phyloP scores from a whole-genome alignment of 1,140 invertebrate species.

The Psix sp. region DNA sequence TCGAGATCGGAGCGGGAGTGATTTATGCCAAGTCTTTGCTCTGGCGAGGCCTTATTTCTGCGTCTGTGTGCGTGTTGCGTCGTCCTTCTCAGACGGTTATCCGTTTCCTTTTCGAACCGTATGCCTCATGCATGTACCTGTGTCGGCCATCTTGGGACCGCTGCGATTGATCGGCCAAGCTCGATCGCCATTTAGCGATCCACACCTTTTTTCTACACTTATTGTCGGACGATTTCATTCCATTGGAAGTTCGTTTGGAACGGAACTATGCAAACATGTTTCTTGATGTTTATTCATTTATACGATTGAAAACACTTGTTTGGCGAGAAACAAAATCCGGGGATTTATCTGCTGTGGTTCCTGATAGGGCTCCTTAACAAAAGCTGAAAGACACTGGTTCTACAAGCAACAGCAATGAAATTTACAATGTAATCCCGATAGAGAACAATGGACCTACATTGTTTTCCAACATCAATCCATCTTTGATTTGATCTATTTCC shows the following conservation, averaged over 20 bases:
- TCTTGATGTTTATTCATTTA: too few species aligned
- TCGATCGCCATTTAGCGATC: conserved; percentile 57
- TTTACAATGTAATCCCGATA: conserved; percentile 42
- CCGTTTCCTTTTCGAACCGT: conserved; percentile 53
- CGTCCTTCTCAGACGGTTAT: conserved; percentile 25
- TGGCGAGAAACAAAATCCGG: too few species aligned
- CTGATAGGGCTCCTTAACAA: too few species aligned
- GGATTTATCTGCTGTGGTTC: too few species aligned
- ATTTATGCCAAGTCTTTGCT: conserved; percentile 67
- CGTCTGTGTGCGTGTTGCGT: conserved; percentile 43
- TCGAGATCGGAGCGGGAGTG: conserved; percentile 66
- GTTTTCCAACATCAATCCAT: conserved; percentile 23
- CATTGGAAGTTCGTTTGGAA: too few species aligned
- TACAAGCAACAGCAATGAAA: conserved; percentile 13
- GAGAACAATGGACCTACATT: conserved; percentile 40
- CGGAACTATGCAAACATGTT: too few species aligned
- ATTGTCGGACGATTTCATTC: conserved; percentile 1
- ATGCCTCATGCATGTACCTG: conserved; percentile 57
- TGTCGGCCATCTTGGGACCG: conserved; percentile 68
- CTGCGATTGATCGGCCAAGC: conserved; percentile 65
- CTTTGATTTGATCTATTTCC: conserved; percentile 48
- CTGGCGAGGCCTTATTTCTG: conserved; percentile 54
- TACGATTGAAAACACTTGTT: too few species aligned
- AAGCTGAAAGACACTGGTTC: conserved; percentile 6
- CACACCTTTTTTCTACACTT: conserved; percentile 47